A percentile compares a stretch with the other conserved stretches of the same genome.
Conservation (phyloP, 2,888 invertebrate genomes). For the Cryptus viduatorius region DNA sequence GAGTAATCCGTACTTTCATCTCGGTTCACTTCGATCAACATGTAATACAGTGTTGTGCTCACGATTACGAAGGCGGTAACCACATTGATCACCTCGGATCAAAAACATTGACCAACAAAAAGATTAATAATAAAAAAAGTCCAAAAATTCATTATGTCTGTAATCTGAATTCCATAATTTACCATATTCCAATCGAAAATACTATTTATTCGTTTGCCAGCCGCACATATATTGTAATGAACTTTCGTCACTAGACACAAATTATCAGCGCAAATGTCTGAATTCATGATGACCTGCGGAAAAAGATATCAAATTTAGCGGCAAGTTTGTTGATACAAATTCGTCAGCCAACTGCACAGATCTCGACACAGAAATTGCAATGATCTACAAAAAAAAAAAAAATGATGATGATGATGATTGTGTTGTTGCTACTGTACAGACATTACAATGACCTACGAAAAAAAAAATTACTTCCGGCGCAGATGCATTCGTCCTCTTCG, state of each 20-base stretch:
- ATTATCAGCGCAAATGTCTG: conserved; percentile 61
- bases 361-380: too few relatives aligned
- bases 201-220: conserved; percentile 54
- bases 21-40: conserved; percentile 45
- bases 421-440: neutral
- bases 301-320: neutral
- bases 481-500: conserved; percentile 52
- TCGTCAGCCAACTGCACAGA: neutral
- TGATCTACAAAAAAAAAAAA: neutral
- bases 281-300: conserved; percentile 39
- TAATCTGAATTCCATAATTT: conserved; percentile 25
- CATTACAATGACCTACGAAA: conserved; percentile 4
- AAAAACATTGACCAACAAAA: neutral
- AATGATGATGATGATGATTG: neutral
- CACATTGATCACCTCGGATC: conserved; percentile 37
- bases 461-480: conserved; percentile 35
- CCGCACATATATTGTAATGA: conserved; percentile 56
- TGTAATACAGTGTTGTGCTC: conserved; percentile 46
- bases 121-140: too few relatives aligned
- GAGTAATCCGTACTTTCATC: neutral
- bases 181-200: conserved; percentile 48
- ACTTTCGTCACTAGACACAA: conserved; percentile 52
- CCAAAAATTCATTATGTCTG: too few relatives aligned
- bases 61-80: conserved; percentile 30
- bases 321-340: neutral